Percentiles rank a stretch among this genome's conserved stretches.
These are phyloP conservation scores for Ectemnius lituratus DNA, from an alignment of 2,888 invertebrate genomes.

Conservation along the genomic window DNA sequence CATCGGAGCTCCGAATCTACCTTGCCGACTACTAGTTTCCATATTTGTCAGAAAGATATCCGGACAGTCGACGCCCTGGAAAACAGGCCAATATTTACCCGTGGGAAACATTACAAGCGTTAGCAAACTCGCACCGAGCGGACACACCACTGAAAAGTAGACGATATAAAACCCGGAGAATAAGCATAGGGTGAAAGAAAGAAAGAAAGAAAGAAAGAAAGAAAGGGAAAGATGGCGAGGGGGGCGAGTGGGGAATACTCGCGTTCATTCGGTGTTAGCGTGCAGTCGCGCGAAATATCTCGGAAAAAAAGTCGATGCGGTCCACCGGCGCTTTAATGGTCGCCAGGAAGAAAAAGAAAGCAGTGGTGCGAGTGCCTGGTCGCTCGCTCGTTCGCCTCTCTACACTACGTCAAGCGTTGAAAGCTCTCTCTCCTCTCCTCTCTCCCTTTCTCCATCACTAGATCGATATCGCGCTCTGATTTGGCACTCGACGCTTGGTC, in stretches of 20 bases:
- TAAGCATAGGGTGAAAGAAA: no score
- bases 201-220: no score
- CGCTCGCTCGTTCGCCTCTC: constrained; percentile 41
- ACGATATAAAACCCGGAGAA: no score
- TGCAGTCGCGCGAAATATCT: constrained; percentile 4
- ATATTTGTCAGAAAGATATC: constrained; percentile 3
- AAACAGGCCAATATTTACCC: constrained; percentile 1
- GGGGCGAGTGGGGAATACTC: no score
- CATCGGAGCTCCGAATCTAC: no score
- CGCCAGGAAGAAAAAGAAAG: constrained; percentile 3
- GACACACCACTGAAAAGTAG: no score
- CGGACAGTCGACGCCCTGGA: neutral
- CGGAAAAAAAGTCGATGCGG: constrained; percentile 4
- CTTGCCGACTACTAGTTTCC: neutral
- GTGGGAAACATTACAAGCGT: neutral
- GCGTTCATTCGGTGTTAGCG: no score
- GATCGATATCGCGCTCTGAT: constrained; percentile 63
- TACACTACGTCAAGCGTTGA: constrained; percentile 50
- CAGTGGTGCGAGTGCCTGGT: constrained; percentile 13
- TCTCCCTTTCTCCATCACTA: no score
- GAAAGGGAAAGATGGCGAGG: no score
- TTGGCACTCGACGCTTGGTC: constrained; percentile 49
- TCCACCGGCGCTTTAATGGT: constrained; percentile 11
- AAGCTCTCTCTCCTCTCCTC: constrained; percentile 47
- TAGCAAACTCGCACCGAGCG: no score